These are phyloP conservation scores for Epistrophe grossulariae DNA, from an alignment of 2,888 invertebrate species.

Conservation along the genomic window DNA sequence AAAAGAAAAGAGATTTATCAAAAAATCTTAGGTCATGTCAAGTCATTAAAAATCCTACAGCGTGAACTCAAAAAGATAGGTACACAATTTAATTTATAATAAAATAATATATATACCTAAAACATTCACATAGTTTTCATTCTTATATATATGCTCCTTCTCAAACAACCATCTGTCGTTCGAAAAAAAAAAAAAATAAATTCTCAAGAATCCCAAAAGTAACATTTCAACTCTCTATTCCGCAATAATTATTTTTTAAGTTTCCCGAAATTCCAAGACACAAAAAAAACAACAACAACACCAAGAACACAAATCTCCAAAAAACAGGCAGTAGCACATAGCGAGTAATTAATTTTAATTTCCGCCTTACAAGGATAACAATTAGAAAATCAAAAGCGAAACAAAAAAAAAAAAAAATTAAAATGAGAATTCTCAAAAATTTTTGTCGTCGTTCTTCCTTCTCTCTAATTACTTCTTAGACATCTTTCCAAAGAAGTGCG, in stretches of 20 bases:
- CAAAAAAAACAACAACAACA: background rate
- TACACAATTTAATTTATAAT: background rate
- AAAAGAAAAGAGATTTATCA: background rate
- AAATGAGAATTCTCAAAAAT: slow-evolving; percentile 53
- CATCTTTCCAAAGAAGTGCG: slow-evolving; percentile 45
- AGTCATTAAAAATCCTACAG: background rate
- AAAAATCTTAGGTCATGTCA: too few species aligned
- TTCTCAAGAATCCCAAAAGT: slow-evolving; percentile 7
- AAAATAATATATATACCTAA: background rate
- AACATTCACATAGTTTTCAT: too few species aligned
- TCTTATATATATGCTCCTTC: background rate
- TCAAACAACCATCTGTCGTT: slow-evolving; percentile 4
- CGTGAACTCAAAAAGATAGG: background rate
- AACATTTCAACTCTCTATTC: slow-evolving; percentile 33
- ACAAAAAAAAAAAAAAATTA: background rate
- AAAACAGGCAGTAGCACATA: slow-evolving; percentile 60
- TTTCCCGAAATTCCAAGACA: slow-evolving; percentile 5
- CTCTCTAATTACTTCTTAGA: slow-evolving; percentile 68
- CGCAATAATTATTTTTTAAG: slow-evolving; percentile 39
- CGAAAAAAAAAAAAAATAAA: background rate
- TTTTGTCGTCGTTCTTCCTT: slow-evolving; percentile 64
- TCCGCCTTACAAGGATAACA: slow-evolving; percentile 67
- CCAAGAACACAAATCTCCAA: background rate
- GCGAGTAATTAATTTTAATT: slow-evolving; percentile 72
- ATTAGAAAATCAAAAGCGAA: slow-evolving; percentile 56